These are phyloP conservation scores for Neodon shergylaensis DNA, from an alignment of 2,113 vertebrate genomes.

Conservation along the genomic window DNA sequence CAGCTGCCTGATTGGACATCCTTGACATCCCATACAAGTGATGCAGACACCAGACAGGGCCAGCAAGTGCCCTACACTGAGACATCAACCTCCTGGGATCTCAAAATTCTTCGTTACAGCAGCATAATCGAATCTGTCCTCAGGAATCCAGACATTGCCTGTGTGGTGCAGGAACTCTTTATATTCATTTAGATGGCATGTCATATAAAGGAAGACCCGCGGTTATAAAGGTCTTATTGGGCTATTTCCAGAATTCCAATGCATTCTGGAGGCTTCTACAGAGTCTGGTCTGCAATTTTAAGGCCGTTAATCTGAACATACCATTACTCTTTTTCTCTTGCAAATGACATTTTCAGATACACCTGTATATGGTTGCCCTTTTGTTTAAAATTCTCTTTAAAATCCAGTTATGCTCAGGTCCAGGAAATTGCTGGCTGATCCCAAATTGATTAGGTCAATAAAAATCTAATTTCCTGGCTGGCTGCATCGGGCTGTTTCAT, in stretches of 20 bases:
- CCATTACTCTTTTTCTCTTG: neutral
- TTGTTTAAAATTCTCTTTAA: slow-evolving; percentile 60
- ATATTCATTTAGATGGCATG: neutral
- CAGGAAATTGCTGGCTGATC: slow-evolving; percentile 40
- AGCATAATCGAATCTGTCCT: neutral
- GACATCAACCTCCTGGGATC: neutral
- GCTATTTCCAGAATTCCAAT: neutral
- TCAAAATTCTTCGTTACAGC: neutral
- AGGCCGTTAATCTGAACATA: neutral
- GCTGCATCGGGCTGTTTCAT: neutral
- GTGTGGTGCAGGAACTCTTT: neutral
- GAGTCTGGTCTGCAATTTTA: neutral
- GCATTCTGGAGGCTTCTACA: neutral
- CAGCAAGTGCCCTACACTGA: neutral
- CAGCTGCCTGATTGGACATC: neutral
- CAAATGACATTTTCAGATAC: slow-evolving; percentile 2
- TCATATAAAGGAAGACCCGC: neutral
- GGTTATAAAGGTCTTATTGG: neutral
- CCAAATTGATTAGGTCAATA: slow-evolving; percentile 51
- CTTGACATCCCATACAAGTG: neutral
- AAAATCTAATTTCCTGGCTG: slow-evolving; percentile 48
- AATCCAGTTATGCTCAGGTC: neutral
- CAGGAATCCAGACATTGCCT: no score
- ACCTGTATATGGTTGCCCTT: neutral
- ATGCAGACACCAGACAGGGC: neutral